Conservation (phyloP, 2,113 vertebrate genomes). For the Choloepus hoffmanni region DNA sequence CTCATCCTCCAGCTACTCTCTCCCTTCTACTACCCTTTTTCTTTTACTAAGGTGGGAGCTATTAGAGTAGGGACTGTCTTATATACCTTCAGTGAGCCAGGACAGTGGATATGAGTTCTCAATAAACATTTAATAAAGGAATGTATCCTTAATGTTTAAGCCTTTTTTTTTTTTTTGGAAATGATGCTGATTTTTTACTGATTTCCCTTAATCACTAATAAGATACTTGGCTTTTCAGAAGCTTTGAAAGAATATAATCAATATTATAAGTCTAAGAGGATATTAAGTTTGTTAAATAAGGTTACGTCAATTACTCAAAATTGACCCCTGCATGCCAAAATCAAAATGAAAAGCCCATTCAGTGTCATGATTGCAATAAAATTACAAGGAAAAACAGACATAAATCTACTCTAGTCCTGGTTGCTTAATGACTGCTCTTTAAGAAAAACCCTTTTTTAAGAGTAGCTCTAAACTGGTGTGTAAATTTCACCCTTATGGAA, state of each 20-base stretch:
- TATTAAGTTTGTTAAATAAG: slow-evolving; percentile 56
- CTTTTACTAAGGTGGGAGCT: slow-evolving; percentile 27
- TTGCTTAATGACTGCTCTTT: not conserved
- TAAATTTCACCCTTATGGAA: slow-evolving; percentile 56
- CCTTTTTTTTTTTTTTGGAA: slow-evolving; percentile 47
- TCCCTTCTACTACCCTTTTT: not conserved
- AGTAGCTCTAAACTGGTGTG: slow-evolving; percentile 24
- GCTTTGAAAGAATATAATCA: slow-evolving; percentile 54
- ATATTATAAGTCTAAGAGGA: slow-evolving; percentile 44
- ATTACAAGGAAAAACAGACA: not conserved
- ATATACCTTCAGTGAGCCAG: slow-evolving; percentile 34
- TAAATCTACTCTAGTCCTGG: slow-evolving; percentile 1
- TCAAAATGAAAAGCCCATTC: slow-evolving; percentile 16
- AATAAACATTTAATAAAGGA: slow-evolving; percentile 66
- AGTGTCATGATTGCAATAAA: not conserved
- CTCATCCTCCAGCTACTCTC: not conserved
- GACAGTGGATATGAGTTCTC: slow-evolving; percentile 20
- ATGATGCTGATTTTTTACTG: slow-evolving; percentile 37
- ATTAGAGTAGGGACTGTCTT: not conserved
- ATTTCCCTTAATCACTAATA: slow-evolving; percentile 27
- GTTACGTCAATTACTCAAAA: slow-evolving; percentile 40
- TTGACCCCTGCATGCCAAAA: not conserved
- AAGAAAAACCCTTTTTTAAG: slow-evolving; percentile 58
- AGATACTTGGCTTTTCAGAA: slow-evolving; percentile 16
- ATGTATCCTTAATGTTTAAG: slow-evolving; percentile 43